Percentiles rank a stretch among this genome's conserved stretches.
Conservation (phyloP, 2,797 vertebrate species). For the Pipistrellus nathusii region DNA sequence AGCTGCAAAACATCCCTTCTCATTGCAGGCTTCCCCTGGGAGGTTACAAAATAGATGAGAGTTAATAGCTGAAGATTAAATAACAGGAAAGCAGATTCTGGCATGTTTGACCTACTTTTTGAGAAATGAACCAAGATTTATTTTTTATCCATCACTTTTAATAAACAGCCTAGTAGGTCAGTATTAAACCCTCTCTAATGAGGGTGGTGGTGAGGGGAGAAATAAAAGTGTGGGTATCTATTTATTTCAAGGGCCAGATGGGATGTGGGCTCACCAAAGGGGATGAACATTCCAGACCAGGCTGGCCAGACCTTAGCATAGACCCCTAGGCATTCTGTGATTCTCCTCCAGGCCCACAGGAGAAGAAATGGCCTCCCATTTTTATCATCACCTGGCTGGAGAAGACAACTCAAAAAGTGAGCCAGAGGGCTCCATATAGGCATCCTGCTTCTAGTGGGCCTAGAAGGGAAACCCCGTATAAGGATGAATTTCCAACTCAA, state of each 20-base stretch:
- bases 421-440: neutral
- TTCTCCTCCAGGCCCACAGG: neutral
- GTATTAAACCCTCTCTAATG: constrained; percentile 59
- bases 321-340: neutral
- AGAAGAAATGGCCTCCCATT: neutral
- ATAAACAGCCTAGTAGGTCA: constrained; percentile 67
- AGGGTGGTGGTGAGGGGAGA: neutral
- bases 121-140: neutral
- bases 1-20: constrained; percentile 50
- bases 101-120: constrained; percentile 75
- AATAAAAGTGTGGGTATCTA: neutral
- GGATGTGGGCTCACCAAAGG: neutral
- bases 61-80: constrained; percentile 74
- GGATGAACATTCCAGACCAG: neutral
- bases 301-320: neutral
- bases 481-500: neutral
- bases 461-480: neutral
- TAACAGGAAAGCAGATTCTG: constrained; percentile 58
- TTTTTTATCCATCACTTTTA: constrained; percentile 61
- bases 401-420: neutral
- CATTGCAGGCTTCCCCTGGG: constrained; percentile 23
- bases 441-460: neutral
- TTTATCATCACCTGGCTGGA: neutral
- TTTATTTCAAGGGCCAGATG: constrained; percentile 54
- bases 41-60: constrained; percentile 10